Base-by-base conservation (phyloP, 53 echinoderm and acorn worm species). In the Luidia sarsii region DNA sequence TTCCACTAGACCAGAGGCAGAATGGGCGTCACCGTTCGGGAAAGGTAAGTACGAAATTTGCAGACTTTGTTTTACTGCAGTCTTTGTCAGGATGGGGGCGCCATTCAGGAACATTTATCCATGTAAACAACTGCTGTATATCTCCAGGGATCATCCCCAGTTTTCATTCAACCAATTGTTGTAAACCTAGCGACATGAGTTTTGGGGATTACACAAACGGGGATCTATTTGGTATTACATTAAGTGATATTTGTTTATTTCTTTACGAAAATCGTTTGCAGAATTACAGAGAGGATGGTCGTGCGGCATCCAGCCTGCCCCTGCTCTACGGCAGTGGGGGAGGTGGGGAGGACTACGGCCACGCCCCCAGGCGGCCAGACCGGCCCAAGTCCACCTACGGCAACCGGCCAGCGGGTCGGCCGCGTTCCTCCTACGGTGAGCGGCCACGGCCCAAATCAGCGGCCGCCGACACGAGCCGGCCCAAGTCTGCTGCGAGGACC, bases 361-460 rank as follows among this genome's bases (percentile, higher is more conserved):
- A 57, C 46, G 59, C 73, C 3, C 75, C 75, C 3, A 39, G 39
- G 1, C 71, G 89, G 29, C 94, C 91, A 57, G 93, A 99, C 30
- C 89, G 99, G 57, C 99, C 99, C 34, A 99, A 88, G 82, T 94
- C 94, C 14, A 89, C 87, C 16, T 93, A 94, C 29, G 99, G 99
- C 21, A 82, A 67, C 1, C 82, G 95, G 41, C 83, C 93, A 35
- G 55, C 83, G 24, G n/a, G n/a, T n/a, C 68, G 89, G 7, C 87
- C 94, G 16, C 82, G 28, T 57, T 85, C 88, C 1, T 75, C 75
- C 0, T 77, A 45, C 48, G 77, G 77, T 29, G 75, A 67, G 81
- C 81, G 81, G 41, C 52, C 65, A 13, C 87, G 87, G 7, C 90
- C 90, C 3, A 90, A 71, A 59, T 81, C 86, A 25, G 88, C 75